Conservation (phyloP, 2,888 invertebrate genomes). For the Agrotis puta region DNA sequence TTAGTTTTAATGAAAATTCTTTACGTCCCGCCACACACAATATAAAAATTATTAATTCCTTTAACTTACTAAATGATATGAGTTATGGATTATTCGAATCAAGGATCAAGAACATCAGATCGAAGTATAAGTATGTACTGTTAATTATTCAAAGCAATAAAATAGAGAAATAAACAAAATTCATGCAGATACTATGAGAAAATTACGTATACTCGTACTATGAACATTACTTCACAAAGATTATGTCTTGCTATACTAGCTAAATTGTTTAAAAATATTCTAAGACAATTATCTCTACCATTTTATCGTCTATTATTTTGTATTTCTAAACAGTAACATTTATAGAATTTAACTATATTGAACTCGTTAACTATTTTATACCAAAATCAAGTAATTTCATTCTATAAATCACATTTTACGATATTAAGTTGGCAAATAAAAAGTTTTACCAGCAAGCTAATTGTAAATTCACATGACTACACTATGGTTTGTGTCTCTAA, state of each 20-base stretch:
- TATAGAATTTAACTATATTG: not conserved
- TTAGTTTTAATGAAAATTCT: too few relatives aligned
- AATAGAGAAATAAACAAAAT: conserved; percentile 19
- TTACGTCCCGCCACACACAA: too few relatives aligned
- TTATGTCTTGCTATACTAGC: not conserved
- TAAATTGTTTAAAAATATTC: not conserved
- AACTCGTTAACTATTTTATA: too few relatives aligned
- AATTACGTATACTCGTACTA: conserved; percentile 4
- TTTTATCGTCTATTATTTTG: not conserved
- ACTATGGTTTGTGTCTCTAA: not conserved
- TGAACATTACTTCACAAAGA: not conserved
- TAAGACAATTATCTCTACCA: not conserved
- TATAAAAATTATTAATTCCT: too few relatives aligned
- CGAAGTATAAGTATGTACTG: conserved; percentile 15
- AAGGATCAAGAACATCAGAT: not conserved
- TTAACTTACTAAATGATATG: too few relatives aligned
- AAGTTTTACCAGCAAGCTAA: conserved; percentile 3
- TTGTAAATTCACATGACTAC: not conserved
- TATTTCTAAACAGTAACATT: not conserved
- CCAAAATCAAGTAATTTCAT: too few relatives aligned
- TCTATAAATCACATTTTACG: not conserved
- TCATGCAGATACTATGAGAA: conserved; percentile 48
- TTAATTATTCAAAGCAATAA: conserved; percentile 47
- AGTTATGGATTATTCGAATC: too few relatives aligned
- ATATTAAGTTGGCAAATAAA: not conserved